Conservation (phyloP, 1,140 invertebrate species). For the Goniozus legneri region DNA sequence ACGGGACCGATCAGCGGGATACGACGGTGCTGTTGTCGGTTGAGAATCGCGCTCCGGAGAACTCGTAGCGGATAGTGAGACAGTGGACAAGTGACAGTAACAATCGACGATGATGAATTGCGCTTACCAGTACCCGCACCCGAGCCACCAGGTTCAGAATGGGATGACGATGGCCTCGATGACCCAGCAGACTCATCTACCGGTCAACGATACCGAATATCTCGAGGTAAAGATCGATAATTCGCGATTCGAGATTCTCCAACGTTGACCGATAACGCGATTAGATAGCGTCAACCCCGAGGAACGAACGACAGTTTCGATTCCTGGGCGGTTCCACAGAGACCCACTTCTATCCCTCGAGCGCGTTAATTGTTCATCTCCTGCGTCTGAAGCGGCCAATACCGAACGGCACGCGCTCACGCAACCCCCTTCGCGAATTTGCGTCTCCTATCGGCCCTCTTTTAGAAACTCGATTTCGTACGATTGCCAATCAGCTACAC, state of each 20-base stretch:
- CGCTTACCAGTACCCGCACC: conserved; percentile 50
- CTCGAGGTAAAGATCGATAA: conserved; percentile 42
- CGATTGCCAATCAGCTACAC: conserved; percentile 47
- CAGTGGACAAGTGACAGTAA: no score
- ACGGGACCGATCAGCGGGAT: no score
- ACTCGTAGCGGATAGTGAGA: no score
- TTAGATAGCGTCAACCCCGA: no score
- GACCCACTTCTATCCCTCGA: conserved; percentile 36
- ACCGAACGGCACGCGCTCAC: conserved; percentile 24
- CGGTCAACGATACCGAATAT: conserved; percentile 40
- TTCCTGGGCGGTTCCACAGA: conserved; percentile 46
- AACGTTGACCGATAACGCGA: conserved; percentile 25
- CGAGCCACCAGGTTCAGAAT: conserved; percentile 45
- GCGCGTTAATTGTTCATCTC: conserved; percentile 57
- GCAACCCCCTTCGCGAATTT: conserved; percentile 35
- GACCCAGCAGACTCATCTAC: conserved; percentile 39
- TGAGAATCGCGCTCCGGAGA: no score
- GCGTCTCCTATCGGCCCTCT: conserved; percentile 27
- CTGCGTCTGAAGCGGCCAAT: conserved; percentile 43
- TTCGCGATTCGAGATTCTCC: conserved; percentile 23
- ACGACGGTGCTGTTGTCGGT: no score
- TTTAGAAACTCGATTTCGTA: conserved; percentile 40
- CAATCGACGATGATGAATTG: conserved; percentile 52
- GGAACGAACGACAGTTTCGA: no score
- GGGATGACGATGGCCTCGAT: conserved; percentile 41